These are phyloP conservation scores for Caenorhabditis brenneri DNA, from an alignment of 1,140 invertebrate species.

Conservation along the genomic window DNA sequence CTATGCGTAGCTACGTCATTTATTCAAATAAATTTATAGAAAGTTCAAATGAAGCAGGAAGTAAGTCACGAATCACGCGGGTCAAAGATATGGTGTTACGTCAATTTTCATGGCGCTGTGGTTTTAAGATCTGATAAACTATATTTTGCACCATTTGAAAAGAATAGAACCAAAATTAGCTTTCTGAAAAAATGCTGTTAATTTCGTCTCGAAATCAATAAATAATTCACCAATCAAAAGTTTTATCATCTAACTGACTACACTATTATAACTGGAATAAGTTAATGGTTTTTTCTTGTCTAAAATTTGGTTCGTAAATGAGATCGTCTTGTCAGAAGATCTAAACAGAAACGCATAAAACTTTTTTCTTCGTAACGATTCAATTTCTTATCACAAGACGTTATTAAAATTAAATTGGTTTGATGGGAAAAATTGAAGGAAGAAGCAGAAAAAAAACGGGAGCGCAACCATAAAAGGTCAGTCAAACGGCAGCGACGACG, in stretches of 20 bases:
- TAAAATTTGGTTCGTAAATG: too few relatives aligned
- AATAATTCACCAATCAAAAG: too few relatives aligned
- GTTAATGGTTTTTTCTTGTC: too few relatives aligned
- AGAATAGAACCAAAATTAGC: too few relatives aligned
- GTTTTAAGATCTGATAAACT: neutral
- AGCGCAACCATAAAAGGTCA: constrained; percentile 38
- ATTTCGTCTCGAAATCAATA: too few relatives aligned
- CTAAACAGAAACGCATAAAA: constrained; percentile 8
- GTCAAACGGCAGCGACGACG: neutral
- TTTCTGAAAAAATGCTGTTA: too few relatives aligned
- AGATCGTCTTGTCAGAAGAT: neutral
- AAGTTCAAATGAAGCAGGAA: neutral
- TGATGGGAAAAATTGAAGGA: neutral
- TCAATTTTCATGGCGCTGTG: neutral
- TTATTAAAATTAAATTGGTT: constrained; percentile 31
- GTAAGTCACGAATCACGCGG: neutral
- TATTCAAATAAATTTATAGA: neutral
- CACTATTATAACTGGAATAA: too few relatives aligned
- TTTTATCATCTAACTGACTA: too few relatives aligned
- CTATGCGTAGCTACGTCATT: too few relatives aligned
- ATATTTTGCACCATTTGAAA: neutral
- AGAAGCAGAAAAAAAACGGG: constrained; percentile 26
- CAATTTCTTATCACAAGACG: neutral
- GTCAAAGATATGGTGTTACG: neutral
- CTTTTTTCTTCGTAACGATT: constrained; percentile 17